A percentile compares a stretch with the other conserved stretches of the same genome.
Evolutionary conservation across 1,140 invertebrate genomes (phyloP).

Genomic region (Rhizoglyphus robini): DNA sequence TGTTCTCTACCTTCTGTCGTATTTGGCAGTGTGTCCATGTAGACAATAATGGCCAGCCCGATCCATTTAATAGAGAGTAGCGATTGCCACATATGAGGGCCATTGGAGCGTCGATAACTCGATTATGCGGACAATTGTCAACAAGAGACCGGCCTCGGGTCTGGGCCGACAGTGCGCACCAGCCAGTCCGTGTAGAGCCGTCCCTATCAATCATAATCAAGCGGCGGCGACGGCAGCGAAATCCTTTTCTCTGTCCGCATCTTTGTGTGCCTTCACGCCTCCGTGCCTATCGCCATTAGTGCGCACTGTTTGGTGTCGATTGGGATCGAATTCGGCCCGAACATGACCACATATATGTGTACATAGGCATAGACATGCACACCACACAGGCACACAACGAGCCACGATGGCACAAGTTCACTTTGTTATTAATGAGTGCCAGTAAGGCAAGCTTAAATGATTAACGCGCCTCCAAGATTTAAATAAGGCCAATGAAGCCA

Average conservation of each 20-base stretch:
- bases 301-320: not conserved
- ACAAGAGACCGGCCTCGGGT: not conserved
- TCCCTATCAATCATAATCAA: constrained; percentile 25
- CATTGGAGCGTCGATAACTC: constrained; percentile 22
- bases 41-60: no score
- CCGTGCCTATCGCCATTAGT: constrained; percentile 1
- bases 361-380: no score
- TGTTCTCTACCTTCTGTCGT: not conserved
- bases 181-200: not conserved
- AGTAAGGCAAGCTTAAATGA: constrained; percentile 9
- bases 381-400: no score
- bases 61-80: not conserved
- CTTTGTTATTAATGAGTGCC: constrained; percentile 1
- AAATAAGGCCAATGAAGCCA: no score
- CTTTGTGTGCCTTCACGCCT: constrained; percentile 2
- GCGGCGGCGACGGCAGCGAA: not conserved
- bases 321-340: not conserved
- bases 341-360: constrained; percentile 12
- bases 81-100: not conserved
- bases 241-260: constrained; percentile 8
- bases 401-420: not conserved
- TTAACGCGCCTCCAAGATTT: not conserved
- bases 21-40: no score
- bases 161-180: not conserved
- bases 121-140: constrained; percentile 21